Conservation (phyloP, 2,888 invertebrate species). For the Drosophila paramelanica region DNA sequence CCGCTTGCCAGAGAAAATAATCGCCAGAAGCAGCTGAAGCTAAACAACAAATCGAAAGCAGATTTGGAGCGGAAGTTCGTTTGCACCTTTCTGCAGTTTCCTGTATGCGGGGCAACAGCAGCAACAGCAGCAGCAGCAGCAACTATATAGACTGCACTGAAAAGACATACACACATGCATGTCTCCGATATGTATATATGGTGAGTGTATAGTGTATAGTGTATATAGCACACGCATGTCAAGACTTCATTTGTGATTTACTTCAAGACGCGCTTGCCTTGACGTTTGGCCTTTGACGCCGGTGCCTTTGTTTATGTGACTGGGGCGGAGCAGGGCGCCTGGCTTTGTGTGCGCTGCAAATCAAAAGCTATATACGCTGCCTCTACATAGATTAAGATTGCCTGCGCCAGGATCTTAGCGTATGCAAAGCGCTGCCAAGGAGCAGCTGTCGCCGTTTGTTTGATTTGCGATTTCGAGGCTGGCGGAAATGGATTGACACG, state of each 20-base stretch:
- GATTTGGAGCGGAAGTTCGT: slow-evolving; percentile 83
- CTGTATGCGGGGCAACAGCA: slow-evolving; percentile 60
- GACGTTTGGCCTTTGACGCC: slow-evolving; percentile 80
- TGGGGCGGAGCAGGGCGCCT: slow-evolving; percentile 7
- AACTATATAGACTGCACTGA: neutral
- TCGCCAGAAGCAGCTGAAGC: slow-evolving; percentile 39
- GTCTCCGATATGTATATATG: slow-evolving; percentile 18
- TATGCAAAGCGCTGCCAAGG: slow-evolving; percentile 57
- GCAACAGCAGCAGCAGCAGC: slow-evolving; percentile 1
- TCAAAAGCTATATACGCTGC: slow-evolving; percentile 65
- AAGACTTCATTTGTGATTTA: slow-evolving; percentile 38
- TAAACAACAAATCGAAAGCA: slow-evolving; percentile 75
- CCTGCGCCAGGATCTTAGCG: slow-evolving; percentile 26
- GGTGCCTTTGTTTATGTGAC: slow-evolving; percentile 48
- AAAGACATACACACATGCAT: slow-evolving; percentile 20
- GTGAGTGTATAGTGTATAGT: neutral
- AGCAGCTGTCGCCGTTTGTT: slow-evolving; percentile 66
- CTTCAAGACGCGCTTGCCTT: slow-evolving; percentile 39
- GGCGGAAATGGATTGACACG: slow-evolving; percentile 83
- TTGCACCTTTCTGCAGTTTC: slow-evolving; percentile 83
- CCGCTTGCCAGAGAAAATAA: slow-evolving; percentile 31
- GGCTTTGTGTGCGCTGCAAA: slow-evolving; percentile 55
- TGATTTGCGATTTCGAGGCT: slow-evolving; percentile 72
- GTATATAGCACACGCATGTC: slow-evolving; percentile 28
- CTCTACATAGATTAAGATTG: slow-evolving; percentile 49